These are phyloP conservation scores for Poecilia latipinna DNA, from an alignment of 2,113 vertebrate species.

Conservation along the genomic window DNA sequence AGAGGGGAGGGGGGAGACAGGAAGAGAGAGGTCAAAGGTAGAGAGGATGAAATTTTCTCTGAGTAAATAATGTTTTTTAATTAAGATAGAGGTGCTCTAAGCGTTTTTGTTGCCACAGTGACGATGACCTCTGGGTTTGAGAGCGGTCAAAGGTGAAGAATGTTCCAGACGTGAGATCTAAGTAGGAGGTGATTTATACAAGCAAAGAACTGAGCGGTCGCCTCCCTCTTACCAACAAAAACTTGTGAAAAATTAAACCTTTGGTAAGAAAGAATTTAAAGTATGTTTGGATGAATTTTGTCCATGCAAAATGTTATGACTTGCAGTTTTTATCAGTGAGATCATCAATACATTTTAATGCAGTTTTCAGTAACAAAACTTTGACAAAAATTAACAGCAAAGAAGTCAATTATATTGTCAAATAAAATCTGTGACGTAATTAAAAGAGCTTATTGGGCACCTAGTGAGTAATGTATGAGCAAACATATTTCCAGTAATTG, in stretches of 20 bases:
- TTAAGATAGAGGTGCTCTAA: constrained; percentile 53
- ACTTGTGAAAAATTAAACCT: constrained; percentile 37
- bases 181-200: constrained; percentile 56
- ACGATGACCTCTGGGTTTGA: constrained; percentile 50
- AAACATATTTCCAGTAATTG: too few relatives aligned
- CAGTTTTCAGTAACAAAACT: background rate
- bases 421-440: background rate
- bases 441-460: background rate
- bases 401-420: background rate
- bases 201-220: constrained; percentile 2
- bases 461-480: too few relatives aligned
- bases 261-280: background rate
- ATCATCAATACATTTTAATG: background rate
- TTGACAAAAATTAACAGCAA: background rate
- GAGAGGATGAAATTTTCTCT: constrained; percentile 60
- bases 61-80: constrained; percentile 73
- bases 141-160: constrained; percentile 69
- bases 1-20: constrained; percentile 26
- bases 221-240: constrained; percentile 20
- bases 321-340: background rate
- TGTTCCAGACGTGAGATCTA: constrained; percentile 65
- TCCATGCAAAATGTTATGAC: background rate
- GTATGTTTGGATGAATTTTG: background rate
- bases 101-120: constrained; percentile 61
- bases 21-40: constrained; percentile 55